Percentiles rank a stretch among this genome's conserved stretches.
Evolutionary conservation across 2,797 vertebrate species (phyloP).

Genomic region (Bufotes viridis): DNA sequence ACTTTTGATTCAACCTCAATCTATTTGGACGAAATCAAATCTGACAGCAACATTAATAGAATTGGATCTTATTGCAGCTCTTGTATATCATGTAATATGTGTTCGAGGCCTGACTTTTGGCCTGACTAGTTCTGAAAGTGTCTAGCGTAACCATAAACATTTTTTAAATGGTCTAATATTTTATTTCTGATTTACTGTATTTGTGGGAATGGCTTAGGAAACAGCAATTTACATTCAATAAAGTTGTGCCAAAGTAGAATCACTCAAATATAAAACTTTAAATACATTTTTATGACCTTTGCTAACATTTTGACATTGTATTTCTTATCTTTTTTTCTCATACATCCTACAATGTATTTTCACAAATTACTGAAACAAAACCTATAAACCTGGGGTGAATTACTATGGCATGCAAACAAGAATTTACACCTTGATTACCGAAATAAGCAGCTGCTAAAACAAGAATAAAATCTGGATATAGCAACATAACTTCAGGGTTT

Average conservation of each 20-base stretch:
- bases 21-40: no score
- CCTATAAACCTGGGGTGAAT: conserved; percentile 21
- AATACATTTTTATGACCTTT: conserved; percentile 25
- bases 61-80: no score
- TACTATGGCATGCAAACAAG: conserved; percentile 13
- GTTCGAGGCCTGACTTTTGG: neutral
- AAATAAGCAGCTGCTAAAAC: conserved; percentile 40
- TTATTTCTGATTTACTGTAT: conserved; percentile 24
- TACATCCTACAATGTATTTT: conserved; percentile 18
- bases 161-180: neutral
- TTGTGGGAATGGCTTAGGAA: neutral
- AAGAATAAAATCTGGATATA: conserved; percentile 9
- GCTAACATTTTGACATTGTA: conserved; percentile 19
- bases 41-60: no score
- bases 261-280: conserved; percentile 16
- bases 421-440: conserved; percentile 24
- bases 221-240: neutral
- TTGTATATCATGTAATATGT: no score
- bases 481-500: conserved; percentile 25
- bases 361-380: conserved; percentile 24
- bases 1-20: no score
- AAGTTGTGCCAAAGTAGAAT: neutral
- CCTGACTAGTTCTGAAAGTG: neutral
- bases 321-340: conserved; percentile 40
- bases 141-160: neutral